Evolutionary conservation across 1,140 invertebrate species (phyloP).

Genomic region (Bombus confusus): DNA sequence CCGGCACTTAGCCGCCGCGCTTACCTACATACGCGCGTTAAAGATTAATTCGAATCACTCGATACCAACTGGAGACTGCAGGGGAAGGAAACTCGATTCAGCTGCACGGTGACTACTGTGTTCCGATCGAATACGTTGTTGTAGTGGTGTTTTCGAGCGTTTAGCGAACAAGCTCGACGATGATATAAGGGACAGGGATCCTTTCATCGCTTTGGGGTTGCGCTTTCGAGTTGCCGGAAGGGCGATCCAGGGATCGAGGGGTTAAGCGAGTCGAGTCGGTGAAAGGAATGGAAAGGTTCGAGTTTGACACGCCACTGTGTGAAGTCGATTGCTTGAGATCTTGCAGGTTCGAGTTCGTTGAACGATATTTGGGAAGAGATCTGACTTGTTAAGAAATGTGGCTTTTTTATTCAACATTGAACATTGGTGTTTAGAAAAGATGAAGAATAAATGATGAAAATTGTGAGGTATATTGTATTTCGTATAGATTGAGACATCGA

Average conservation of each 20-base stretch:
- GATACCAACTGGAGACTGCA: slow-evolving; percentile 30
- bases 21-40: slow-evolving; percentile 61
- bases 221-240: background rate
- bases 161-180: background rate
- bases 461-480: no score
- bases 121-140: slow-evolving; percentile 32
- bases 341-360: no score
- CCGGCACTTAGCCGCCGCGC: slow-evolving; percentile 70
- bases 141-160: background rate
- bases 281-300: slow-evolving; percentile 17
- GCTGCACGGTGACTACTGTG: background rate
- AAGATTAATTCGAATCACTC: slow-evolving; percentile 67
- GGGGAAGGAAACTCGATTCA: slow-evolving; percentile 3
- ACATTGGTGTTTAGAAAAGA: no score
- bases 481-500: no score
- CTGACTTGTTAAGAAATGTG: no score
- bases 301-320: background rate
- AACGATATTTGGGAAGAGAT: background rate
- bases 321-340: background rate
- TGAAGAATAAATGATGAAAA: no score
- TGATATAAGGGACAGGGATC: background rate
- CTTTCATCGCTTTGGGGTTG: background rate
- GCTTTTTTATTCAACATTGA: no score
- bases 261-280: background rate
- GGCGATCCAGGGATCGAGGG: background rate